Evolutionary conservation across 30 jellyfish, hydroid and myxozoan species (phyloP).

Genomic region (Rhopilema esculentum): DNA sequence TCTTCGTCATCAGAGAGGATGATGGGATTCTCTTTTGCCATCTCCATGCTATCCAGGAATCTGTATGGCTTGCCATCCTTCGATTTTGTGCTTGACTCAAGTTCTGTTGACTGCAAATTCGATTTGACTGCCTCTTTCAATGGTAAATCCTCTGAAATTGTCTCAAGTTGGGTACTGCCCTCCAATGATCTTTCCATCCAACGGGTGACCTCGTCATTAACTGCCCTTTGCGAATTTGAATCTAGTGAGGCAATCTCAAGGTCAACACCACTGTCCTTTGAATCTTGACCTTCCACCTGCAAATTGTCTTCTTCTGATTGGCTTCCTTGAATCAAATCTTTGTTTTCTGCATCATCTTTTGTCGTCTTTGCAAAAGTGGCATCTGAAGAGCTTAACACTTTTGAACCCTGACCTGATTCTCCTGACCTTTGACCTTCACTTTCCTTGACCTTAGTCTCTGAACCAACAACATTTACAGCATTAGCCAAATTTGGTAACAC

Average conservation of each 20-base stretch:
- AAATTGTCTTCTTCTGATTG: neutral
- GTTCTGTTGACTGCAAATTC: neutral
- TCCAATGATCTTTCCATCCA: conserved; percentile 63
- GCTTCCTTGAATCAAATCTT: neutral
- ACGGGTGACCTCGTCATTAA: conserved; percentile 37
- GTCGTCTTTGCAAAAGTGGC: neutral
- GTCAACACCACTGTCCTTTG: conserved; percentile 42
- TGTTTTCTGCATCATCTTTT: neutral
- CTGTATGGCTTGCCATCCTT: neutral
- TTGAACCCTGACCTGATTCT: neutral
- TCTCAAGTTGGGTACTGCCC: conserved; percentile 23
- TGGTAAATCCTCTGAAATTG: conserved; percentile 14
- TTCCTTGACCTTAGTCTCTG: neutral
- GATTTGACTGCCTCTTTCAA: neutral
- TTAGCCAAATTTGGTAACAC: no score
- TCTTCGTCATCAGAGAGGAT: conserved; percentile 78
- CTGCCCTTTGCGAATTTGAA: conserved; percentile 13
- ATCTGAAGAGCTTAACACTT: neutral
- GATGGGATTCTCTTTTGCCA: conserved; percentile 73
- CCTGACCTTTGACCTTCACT: neutral
- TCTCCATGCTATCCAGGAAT: conserved; percentile 74
- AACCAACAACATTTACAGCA: neutral
- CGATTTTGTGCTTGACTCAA: neutral
- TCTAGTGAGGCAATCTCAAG: conserved; percentile 12
- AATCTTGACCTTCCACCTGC: conserved; percentile 6